Evolutionary conservation across 2,797 vertebrate species (phyloP), one percentile per base, ranked within the genome.

Genomic region (Alca torda): DNA sequence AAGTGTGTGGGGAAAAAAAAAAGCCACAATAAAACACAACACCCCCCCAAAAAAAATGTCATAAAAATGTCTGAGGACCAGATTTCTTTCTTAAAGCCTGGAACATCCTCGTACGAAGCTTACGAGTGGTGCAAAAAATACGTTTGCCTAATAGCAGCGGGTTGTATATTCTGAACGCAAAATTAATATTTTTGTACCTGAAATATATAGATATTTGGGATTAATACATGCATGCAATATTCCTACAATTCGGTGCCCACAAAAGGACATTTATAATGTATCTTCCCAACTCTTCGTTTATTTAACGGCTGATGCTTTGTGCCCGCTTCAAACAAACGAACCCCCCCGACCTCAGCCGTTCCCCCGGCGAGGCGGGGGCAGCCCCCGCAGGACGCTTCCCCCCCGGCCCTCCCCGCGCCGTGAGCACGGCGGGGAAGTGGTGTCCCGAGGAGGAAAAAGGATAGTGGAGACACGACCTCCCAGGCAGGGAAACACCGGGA

Each of bases 381-480:
- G 33, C 15, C 4, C 17, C 24, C 18, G 14, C 24, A 14, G 57
- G 24, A 19, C 10, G 10, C 48, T 37, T 59, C 45, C 35, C 3
- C 0, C 31, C 8, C 6, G 45, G 7, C 30, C 8, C 14, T 48
- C 4, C 13, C n/a, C 28, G 18, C 23, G 2, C 60, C 28, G 8
- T 30, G 18, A 10, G 5, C 20, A 6, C 15, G 4, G 64, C 2
- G 16, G 35, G 26, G 19, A n/a, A 24, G 10, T 2, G 31, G 4
- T 17, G n/a, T 39, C 53, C 15, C 8, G 25, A 3, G 5, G 33
- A 31, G 39, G 35, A 16, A 33, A 18, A 76, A 45, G 26, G 7
- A 24, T 2, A 18, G 8, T 1, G 6, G 4, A 30, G 70, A 28
- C 18, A 37, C 11, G 26, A 17, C 25, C 26, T 9, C 21, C 1